Base-by-base conservation (phyloP, 2,113 vertebrate genomes). In the Vulpes ferrilata region DNA sequence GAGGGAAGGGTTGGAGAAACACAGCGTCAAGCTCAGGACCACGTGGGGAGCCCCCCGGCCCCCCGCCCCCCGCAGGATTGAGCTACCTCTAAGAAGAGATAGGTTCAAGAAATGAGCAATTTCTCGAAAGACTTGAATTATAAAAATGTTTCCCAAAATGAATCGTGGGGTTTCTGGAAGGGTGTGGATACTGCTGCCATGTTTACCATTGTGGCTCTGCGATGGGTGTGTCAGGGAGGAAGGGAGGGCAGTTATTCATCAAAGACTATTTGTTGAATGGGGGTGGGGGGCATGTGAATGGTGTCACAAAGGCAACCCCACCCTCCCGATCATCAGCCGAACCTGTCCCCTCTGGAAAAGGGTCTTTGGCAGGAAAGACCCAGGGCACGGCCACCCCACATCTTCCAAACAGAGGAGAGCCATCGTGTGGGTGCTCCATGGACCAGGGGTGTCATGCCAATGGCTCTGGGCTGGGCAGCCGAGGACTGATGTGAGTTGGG, bases 101-200 rank as follows among this genome's bases (percentile, higher is more conserved):
- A 35, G 43, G 55, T 69, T 95, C 53, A 78, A 95, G 73, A 80
- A 93, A 78, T 7, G 22, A 69, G 27, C 27, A 32, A 22, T 93
- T 97, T 94, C 89, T 89, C 79, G 20, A 80, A 82, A 90, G n/a
- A 69, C 87, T 83, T 71, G 57, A 55, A 32, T 86, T 91, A 48
- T n/a, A 32, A 57, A 69, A 92, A 55, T 59, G 27, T 76, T 88
- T 94, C 84, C 94, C 88, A 92, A 71, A 74, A 35, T 0, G 53
- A 48, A 51, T 32, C 57, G 74, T 80, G 80, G 78, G 62, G 6
- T 86, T 95, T 91, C 83, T 84, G 74, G 81, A 73, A 94, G 83
- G 73, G 78, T 0, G 67, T 88, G 62, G 80, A 12, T 22, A 2
- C 25, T 59, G 30, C 35, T 32, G 87, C 51, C 67, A 1, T 0